Evolutionary conservation across 2,888 invertebrate genomes (phyloP).

Genomic region (Ophion costatus): DNA sequence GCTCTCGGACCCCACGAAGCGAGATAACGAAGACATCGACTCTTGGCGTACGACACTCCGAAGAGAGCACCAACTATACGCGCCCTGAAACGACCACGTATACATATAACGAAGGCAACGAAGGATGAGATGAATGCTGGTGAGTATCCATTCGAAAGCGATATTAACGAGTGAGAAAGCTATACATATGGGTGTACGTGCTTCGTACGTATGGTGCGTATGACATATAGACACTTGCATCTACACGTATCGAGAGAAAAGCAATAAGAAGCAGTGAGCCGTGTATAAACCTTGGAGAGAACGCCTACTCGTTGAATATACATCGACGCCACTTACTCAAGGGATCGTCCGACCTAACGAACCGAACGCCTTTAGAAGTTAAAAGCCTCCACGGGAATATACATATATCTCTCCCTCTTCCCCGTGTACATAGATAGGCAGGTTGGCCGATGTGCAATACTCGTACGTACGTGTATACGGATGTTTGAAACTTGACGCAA

Average conservation of each 20-base stretch:
- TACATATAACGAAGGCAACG: constrained; percentile 28
- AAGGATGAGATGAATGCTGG: constrained; percentile 33
- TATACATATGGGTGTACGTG: constrained; percentile 1
- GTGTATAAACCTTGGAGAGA: constrained; percentile 66
- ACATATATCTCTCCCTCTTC: constrained; percentile 63
- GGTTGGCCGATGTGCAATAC: not conserved
- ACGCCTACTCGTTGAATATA: constrained; percentile 74
- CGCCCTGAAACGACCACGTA: constrained; percentile 51
- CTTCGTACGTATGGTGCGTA: not conserved
- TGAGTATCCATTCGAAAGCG: constrained; percentile 52
- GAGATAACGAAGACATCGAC: constrained; percentile 74
- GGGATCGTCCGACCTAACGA: constrained; percentile 71
- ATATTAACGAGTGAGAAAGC: constrained; percentile 51
- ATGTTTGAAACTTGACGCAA: constrained; percentile 18
- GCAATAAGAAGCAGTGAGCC: constrained; percentile 48
- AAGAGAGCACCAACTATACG: constrained; percentile 49
- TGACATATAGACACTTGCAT: constrained; percentile 1
- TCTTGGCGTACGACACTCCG: constrained; percentile 65
- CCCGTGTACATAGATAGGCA: constrained; percentile 36
- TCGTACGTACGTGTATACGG: not conserved
- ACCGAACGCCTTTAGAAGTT: constrained; percentile 69
- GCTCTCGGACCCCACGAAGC: constrained; percentile 68
- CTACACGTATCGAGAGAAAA: constrained; percentile 44
- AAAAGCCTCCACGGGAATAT: constrained; percentile 67
- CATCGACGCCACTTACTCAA: constrained; percentile 70